Percentiles rank a stretch among this genome's conserved stretches.
Evolutionary conservation across 1,140 invertebrate species (phyloP).

Genomic region (Frieseomelitta varia): DNA sequence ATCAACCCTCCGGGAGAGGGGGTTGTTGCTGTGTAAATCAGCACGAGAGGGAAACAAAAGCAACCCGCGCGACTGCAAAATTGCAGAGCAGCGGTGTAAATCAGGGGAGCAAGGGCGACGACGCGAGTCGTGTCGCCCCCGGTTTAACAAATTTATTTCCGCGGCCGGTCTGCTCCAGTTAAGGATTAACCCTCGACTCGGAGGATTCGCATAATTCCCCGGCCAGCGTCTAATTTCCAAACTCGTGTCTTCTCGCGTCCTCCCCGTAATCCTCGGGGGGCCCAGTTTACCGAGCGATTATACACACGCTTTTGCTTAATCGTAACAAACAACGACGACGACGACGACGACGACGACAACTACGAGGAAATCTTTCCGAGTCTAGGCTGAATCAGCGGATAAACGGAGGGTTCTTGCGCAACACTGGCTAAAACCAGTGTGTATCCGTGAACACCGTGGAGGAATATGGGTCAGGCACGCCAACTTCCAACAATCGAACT

Average conservation of each 20-base stretch:
- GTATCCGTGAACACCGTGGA: not conserved
- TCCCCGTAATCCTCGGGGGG: not conserved
- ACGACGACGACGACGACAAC: not conserved
- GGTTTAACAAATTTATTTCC: constrained; percentile 34
- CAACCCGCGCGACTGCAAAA: not conserved
- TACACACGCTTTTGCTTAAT: not conserved
- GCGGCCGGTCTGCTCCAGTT: not conserved
- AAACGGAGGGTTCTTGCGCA: not conserved
- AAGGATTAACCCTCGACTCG: not conserved
- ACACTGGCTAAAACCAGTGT: not conserved
- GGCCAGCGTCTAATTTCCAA: not conserved
- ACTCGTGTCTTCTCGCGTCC: not conserved
- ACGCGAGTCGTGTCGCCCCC: too few species aligned
- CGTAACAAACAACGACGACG: not conserved
- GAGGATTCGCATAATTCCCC: constrained; percentile 10
- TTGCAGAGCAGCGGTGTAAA: not conserved
- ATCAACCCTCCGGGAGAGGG: not conserved
- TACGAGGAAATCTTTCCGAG: not conserved
- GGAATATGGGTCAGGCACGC: constrained; percentile 26
- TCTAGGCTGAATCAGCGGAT: not conserved
- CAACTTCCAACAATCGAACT: constrained; percentile 26
- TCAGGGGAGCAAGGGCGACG: not conserved
- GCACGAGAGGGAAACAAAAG: not conserved
- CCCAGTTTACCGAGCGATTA: not conserved
- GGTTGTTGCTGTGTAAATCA: not conserved